Conservation (phyloP, 2,888 invertebrate species). For the Hylaea fasciaria region DNA sequence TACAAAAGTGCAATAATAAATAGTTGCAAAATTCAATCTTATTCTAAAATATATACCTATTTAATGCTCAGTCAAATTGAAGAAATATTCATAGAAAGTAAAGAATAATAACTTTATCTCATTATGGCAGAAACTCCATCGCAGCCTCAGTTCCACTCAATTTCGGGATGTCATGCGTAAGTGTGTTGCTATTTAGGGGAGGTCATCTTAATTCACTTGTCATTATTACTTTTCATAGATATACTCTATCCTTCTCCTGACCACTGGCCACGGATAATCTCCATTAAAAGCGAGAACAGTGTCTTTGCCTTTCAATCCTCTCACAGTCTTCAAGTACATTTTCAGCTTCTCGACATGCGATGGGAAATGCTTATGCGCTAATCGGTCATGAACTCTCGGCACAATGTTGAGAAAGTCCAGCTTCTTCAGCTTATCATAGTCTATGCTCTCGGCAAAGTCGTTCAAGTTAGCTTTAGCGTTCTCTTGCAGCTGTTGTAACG, state of each 20-base stretch:
- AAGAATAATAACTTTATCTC: too few relatives aligned
- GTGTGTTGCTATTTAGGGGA: too few relatives aligned
- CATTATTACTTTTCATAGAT: slow-evolving; percentile 40
- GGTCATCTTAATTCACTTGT: too few relatives aligned
- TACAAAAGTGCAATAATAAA: slow-evolving; percentile 39
- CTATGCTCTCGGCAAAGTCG: slow-evolving; percentile 46
- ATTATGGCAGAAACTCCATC: too few relatives aligned
- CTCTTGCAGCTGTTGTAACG: slow-evolving; percentile 52
- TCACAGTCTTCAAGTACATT: slow-evolving; percentile 36
- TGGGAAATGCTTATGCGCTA: slow-evolving; percentile 37
- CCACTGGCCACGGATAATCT: slow-evolving; percentile 47
- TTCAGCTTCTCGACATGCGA: slow-evolving; percentile 36
- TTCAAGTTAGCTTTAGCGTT: slow-evolving; percentile 41
- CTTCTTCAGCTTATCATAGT: slow-evolving; percentile 58
- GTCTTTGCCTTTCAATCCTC: slow-evolving; percentile 42
- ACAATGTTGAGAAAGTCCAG: slow-evolving; percentile 57
- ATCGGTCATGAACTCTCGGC: slow-evolving; percentile 50
- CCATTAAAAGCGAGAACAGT: slow-evolving; percentile 46
- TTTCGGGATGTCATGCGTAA: too few relatives aligned
- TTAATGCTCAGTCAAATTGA: slow-evolving; percentile 6
- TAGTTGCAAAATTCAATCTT: slow-evolving; percentile 32
- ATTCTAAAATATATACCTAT: not conserved
- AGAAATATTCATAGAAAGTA: slow-evolving; percentile 11
- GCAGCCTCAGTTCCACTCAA: too few relatives aligned
- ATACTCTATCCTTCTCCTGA: slow-evolving; percentile 42